Conservation (phyloP, 1,140 invertebrate genomes). For the Drosophila lacteicornis region DNA sequence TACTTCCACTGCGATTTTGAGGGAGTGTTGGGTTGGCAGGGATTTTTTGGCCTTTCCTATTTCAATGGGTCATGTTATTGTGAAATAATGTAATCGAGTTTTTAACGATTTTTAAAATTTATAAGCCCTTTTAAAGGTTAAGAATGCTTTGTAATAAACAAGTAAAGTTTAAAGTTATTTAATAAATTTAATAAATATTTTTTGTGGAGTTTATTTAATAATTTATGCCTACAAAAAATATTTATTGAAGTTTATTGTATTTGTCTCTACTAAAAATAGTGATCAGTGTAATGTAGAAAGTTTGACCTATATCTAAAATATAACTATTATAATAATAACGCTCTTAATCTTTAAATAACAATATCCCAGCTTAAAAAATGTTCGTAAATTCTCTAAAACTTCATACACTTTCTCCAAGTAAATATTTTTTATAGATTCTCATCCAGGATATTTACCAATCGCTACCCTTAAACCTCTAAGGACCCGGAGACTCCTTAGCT, state of each 20-base stretch:
- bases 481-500: constrained; percentile 3
- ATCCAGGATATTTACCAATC: constrained; percentile 26
- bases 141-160: too few species aligned
- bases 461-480: neutral
- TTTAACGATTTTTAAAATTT: too few species aligned
- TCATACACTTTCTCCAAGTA: neutral
- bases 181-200: too few species aligned
- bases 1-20: constrained; percentile 1
- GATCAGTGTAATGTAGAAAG: too few species aligned
- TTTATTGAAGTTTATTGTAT: too few species aligned
- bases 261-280: too few species aligned
- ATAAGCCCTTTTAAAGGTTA: too few species aligned
- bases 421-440: neutral
- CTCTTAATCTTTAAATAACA: too few species aligned
- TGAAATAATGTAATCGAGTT: too few species aligned
- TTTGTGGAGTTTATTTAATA: too few species aligned
- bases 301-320: neutral
- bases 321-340: neutral
- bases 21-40: neutral
- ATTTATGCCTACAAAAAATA: too few species aligned
- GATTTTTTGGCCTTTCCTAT: neutral
- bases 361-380: neutral
- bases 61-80: neutral
- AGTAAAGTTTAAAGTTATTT: too few species aligned
- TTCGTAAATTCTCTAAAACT: neutral